Evolutionary conservation across 2,113 vertebrate genomes (phyloP).

Genomic region (Pelecanus crispus): DNA sequence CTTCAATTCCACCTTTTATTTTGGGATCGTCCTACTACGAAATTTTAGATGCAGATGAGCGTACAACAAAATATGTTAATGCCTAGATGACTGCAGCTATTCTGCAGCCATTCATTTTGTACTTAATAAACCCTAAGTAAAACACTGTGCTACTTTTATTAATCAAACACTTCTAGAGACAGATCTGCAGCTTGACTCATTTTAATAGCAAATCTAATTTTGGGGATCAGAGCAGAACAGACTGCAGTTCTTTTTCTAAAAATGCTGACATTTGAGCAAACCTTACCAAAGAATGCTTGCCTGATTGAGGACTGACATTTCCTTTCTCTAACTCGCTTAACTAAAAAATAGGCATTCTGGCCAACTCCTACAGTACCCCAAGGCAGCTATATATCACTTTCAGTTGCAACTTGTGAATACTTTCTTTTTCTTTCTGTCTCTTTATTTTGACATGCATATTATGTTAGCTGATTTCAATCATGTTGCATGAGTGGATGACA

Average conservation of each 20-base stretch:
- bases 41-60: constrained; percentile 14
- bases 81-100: constrained; percentile 1
- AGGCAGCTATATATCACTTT: constrained; percentile 63
- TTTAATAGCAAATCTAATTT: constrained; percentile 43
- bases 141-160: background rate
- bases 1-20: constrained; percentile 14
- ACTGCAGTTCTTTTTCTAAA: constrained; percentile 57
- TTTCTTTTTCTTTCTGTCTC: constrained; percentile 62
- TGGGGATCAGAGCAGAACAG: constrained; percentile 31
- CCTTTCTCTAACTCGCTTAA: constrained; percentile 72
- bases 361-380: constrained; percentile 60
- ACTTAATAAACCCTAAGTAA: constrained; percentile 46
- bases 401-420: constrained; percentile 58
- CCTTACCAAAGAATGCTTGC: constrained; percentile 70
- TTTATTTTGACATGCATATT: constrained; percentile 68
- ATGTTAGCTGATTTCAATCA: constrained; percentile 72
- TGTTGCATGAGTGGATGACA: constrained; percentile 65
- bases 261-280: constrained; percentile 71
- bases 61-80: constrained; percentile 35
- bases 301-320: constrained; percentile 75
- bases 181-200: background rate
- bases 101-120: constrained; percentile 54
- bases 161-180: constrained; percentile 36
- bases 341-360: constrained; percentile 62
- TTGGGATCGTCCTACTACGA: background rate